Evolutionary conservation across 2,888 invertebrate species (phyloP).

Genomic region (Lordiphosa fenestrarum): DNA sequence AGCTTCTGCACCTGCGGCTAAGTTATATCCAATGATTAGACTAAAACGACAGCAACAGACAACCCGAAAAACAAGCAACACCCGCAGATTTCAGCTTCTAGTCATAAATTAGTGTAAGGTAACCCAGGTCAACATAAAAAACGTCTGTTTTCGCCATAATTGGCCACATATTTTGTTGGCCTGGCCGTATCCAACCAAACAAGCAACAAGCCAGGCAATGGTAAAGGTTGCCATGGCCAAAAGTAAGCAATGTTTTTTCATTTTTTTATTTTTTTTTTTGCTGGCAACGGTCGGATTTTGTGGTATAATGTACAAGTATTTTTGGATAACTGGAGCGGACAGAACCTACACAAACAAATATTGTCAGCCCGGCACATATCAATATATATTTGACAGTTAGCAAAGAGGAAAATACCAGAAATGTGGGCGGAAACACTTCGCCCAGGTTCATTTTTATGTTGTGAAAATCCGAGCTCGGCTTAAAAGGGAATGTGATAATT

Average conservation of each 20-base stretch:
- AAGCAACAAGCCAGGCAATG: slow-evolving; percentile 27
- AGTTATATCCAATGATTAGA: slow-evolving; percentile 61
- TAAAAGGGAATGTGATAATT: slow-evolving; percentile 39
- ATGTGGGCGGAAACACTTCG: slow-evolving; percentile 32
- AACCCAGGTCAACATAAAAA: slow-evolving; percentile 26
- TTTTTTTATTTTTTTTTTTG: slow-evolving; percentile 2
- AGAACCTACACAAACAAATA: background rate
- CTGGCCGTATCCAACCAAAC: slow-evolving; percentile 18
- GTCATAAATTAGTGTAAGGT: slow-evolving; percentile 58
- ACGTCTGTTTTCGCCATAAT: slow-evolving; percentile 71
- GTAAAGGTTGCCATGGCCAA: slow-evolving; percentile 35
- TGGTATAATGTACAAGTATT: slow-evolving; percentile 3
- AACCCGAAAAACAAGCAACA: slow-evolving; percentile 19
- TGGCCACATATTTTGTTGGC: slow-evolving; percentile 70
- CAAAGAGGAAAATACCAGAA: slow-evolving; percentile 10
- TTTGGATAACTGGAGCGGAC: slow-evolving; percentile 7
- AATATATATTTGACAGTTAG: slow-evolving; percentile 49
- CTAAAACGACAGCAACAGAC: slow-evolving; percentile 1
- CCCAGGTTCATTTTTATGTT: slow-evolving; percentile 61
- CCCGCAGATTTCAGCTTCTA: slow-evolving; percentile 42
- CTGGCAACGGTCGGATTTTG: slow-evolving; percentile 4
- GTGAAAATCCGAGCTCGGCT: slow-evolving; percentile 44
- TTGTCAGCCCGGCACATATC: slow-evolving; percentile 22
- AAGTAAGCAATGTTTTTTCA: background rate
- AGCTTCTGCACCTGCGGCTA: slow-evolving; percentile 22